phyloP scores from a whole-genome alignment of 2,113 vertebrate genomes.

The Cryptotis parvus region DNA sequence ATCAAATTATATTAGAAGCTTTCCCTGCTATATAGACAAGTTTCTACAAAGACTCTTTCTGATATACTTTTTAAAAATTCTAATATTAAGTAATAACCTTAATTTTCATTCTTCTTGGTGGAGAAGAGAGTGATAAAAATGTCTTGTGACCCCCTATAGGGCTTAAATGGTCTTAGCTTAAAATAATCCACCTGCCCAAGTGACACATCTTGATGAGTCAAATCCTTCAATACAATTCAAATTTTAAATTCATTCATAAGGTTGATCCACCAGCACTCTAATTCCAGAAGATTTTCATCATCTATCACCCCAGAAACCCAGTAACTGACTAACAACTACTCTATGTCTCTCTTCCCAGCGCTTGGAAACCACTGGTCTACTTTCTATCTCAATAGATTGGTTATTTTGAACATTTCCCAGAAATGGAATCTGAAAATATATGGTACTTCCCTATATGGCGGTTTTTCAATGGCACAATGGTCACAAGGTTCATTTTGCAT shows the following conservation, averaged over 20 bases:
- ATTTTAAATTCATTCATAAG: slow-evolving; percentile 36
- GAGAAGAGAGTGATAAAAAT: neutral
- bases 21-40: neutral
- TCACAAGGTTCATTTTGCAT: neutral
- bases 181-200: neutral
- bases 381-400: neutral
- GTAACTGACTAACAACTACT: no score
- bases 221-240: neutral
- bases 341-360: neutral
- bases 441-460: neutral
- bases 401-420: neutral
- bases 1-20: neutral
- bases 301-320: neutral
- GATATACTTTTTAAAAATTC: neutral
- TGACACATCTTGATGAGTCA: neutral
- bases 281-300: slow-evolving; percentile 38
- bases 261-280: neutral
- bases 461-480: neutral
- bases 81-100: neutral
- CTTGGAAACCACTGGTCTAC: neutral
- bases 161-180: neutral
- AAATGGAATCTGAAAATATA: neutral
- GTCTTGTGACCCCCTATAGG: neutral
- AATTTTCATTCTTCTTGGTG: neutral
- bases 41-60: neutral